These are phyloP conservation scores for Neosilurus mollespiculum DNA, from an alignment of 2,797 vertebrate genomes.

Conservation along the genomic window DNA sequence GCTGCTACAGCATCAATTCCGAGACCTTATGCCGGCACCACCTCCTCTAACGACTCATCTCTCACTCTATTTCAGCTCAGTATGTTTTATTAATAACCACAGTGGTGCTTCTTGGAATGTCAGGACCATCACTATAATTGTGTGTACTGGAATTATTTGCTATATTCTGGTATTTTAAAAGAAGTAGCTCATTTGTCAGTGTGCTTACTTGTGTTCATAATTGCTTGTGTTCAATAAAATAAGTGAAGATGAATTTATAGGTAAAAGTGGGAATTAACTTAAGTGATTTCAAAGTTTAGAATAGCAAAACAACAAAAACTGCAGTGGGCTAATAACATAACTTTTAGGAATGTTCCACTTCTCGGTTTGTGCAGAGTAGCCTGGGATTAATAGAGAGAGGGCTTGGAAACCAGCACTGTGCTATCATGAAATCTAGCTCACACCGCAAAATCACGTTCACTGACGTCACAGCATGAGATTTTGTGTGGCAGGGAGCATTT, in stretches of 20 bases:
- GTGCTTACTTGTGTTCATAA: constrained; percentile 13
- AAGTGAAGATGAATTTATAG: constrained; percentile 14
- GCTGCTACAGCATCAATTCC: constrained; percentile 80
- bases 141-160: constrained; percentile 22
- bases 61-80: constrained; percentile 52
- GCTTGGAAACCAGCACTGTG: too few species aligned
- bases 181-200: constrained; percentile 26
- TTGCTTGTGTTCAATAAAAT: constrained; percentile 14
- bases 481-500: too few species aligned
- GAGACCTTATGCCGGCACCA: constrained; percentile 55
- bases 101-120: constrained; percentile 34
- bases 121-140: constrained; percentile 35
- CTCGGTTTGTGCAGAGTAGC: background rate
- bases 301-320: background rate
- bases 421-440: too few species aligned
- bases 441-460: too few species aligned
- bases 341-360: background rate
- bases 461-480: too few species aligned
- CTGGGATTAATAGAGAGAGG: too few species aligned
- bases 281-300: constrained; percentile 6
- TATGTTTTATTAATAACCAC: constrained; percentile 54
- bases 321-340: background rate
- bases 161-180: constrained; percentile 26
- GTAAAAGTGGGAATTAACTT: background rate
- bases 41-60: constrained; percentile 49